Percentiles rank a stretch among this genome's conserved stretches.
These are phyloP conservation scores for Pogonophryne albipinna DNA, from an alignment of 2,797 vertebrate species.

Conservation along the genomic window DNA sequence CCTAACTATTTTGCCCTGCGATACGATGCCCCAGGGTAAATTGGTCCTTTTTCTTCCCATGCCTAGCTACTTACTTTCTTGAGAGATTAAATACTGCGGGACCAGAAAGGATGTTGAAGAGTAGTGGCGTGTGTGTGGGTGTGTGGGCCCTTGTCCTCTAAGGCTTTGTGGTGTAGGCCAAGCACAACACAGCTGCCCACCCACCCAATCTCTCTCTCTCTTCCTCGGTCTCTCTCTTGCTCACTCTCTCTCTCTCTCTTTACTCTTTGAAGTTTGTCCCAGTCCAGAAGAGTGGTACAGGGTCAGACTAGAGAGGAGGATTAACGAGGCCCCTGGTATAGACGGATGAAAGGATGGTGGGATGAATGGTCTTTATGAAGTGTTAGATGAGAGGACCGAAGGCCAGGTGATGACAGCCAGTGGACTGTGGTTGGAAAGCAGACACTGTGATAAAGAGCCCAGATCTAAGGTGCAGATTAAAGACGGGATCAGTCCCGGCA, in stretches of 20 bases:
- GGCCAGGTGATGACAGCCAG: constrained; percentile 76
- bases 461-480: constrained; percentile 75
- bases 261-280: constrained; percentile 82
- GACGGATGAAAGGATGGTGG: constrained; percentile 80
- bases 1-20: background rate
- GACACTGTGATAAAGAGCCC: constrained; percentile 58
- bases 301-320: constrained; percentile 80
- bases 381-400: constrained; percentile 74
- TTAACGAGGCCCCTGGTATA: constrained; percentile 81
- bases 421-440: constrained; percentile 69
- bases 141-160: constrained; percentile 69
- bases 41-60: constrained; percentile 21
- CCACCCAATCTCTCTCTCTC: constrained; percentile 58
- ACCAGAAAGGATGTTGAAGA: constrained; percentile 37
- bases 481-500: constrained; percentile 60
- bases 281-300: constrained; percentile 77
- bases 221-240: background rate
- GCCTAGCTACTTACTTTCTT: constrained; percentile 48
- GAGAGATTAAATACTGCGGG: constrained; percentile 49
- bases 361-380: constrained; percentile 84
- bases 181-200: constrained; percentile 83
- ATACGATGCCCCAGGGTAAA: background rate
- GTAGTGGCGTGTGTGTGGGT: constrained; percentile 28
- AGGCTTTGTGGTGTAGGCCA: constrained; percentile 80
- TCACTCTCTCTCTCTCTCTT: constrained; percentile 14